These are phyloP conservation scores for Craseonycteris thonglongyai DNA, from an alignment of 2,113 vertebrate genomes.

Conservation along the genomic window DNA sequence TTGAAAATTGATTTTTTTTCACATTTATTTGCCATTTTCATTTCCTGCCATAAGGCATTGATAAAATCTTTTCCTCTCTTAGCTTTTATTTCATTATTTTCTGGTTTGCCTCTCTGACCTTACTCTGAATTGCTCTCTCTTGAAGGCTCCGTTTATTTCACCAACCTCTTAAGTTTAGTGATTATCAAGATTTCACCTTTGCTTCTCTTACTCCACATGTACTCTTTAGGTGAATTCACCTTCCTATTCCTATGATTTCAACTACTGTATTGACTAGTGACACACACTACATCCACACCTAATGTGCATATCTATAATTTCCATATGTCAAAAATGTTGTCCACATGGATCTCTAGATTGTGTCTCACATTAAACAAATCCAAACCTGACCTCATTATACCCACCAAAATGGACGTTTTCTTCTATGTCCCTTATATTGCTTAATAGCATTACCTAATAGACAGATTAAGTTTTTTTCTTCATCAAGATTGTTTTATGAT, in stretches of 20 bases:
- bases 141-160: neutral
- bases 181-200: neutral
- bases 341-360: neutral
- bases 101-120: neutral
- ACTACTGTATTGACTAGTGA: neutral
- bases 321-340: neutral
- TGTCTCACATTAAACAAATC: neutral
- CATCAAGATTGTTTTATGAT: neutral
- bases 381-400: neutral
- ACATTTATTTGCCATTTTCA: neutral
- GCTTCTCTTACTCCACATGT: neutral
- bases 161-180: neutral
- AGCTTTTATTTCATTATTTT: conserved; percentile 27
- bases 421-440: neutral
- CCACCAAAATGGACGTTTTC: neutral
- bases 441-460: neutral
- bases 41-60: neutral
- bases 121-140: neutral
- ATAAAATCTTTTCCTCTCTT: neutral
- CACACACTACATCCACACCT: neutral
- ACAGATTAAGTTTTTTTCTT: neutral
- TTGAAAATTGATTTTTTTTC: neutral
- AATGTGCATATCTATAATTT: neutral
- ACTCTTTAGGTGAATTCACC: neutral
- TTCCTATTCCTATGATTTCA: neutral